phyloP scores from a whole-genome alignment of 2,888 invertebrate genomes.

The Criorhina ranunculi region DNA sequence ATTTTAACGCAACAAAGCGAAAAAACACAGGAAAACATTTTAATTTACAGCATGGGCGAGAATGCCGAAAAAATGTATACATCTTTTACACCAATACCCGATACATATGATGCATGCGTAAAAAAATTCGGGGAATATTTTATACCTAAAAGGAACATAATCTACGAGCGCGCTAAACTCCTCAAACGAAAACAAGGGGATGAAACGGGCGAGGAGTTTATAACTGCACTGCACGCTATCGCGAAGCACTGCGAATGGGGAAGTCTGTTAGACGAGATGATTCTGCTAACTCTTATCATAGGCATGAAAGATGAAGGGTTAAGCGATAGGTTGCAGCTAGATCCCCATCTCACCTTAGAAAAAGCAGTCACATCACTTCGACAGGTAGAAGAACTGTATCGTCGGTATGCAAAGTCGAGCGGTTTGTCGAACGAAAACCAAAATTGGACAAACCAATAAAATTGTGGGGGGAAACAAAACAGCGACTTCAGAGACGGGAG shows the following conservation, averaged over 20 bases:
- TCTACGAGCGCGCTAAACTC: too few species aligned
- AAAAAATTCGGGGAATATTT: too few species aligned
- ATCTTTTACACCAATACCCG: too few species aligned
- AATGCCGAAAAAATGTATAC: too few species aligned
- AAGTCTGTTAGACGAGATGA: constrained; percentile 22
- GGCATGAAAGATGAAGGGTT: constrained; percentile 20
- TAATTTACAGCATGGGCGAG: too few species aligned
- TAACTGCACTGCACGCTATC: constrained; percentile 2
- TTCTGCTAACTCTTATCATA: constrained; percentile 13
- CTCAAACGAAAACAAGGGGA: neutral
- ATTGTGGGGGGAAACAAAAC: too few species aligned
- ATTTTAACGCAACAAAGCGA: too few species aligned
- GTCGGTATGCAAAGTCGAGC: constrained; percentile 1
- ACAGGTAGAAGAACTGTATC: constrained; percentile 2
- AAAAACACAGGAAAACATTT: too few species aligned
- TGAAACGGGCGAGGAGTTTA: constrained; percentile 21
- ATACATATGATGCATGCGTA: too few species aligned
- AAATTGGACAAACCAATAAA: neutral
- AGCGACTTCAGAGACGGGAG: too few species aligned
- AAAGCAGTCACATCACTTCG: constrained; percentile 9
- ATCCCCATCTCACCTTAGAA: constrained; percentile 19
- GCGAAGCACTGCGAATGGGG: constrained; percentile 19
- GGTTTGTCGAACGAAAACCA: neutral
- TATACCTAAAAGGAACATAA: too few species aligned
- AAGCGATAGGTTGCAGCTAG: constrained; percentile 24